Base-by-base conservation (phyloP, 2,888 invertebrate genomes). In the Xylocampa areola region DNA sequence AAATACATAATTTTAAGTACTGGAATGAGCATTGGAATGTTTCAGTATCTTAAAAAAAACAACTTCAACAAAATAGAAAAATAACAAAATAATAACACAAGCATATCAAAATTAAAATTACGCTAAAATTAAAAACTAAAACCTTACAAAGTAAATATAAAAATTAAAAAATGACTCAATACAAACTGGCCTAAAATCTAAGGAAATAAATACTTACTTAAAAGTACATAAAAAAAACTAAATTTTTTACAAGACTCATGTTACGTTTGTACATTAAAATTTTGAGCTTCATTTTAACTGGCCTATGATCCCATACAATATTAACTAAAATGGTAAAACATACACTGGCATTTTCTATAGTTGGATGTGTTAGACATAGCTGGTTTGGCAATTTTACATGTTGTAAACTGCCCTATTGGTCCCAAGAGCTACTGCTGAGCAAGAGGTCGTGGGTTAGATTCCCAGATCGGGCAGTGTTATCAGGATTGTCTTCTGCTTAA, bases 221-320 rank as follows among this genome's bases (percentile, higher is more conserved):
- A 52, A 68, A 63, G 62, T 76, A 74, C 61, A 66, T 61, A 76
- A 78, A 82, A 76, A 45, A 76, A 81, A 59, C 73, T 69, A 71
- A 17, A 60, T 72, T 81, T n/a, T 74, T 77, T 86, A 88, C 86
- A 88, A 76, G 64, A 73, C 75, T 81, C 74, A n/a, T n/a, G n/a
- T 71, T 77, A 81, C 76, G 84, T 91, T 92, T 92, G 92, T 92
- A 93, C 92, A 92, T 83, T 74, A 76, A 76, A 73, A 92, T 92
- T 92, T 93, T 90, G 92, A 92, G 92, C 91, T 87, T 92, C 85
- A 71, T 82, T 82, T 85, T 72, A 80, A 93, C 93, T 93, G 93
- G 93, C 93, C 93, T 80, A 80, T 68, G 74, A 90, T 91, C 92
- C 92, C 90, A 87, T 85, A 77, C 80, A 63, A 79, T 67, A 81